Percentiles rank a stretch among this genome's conserved stretches.
These are phyloP conservation scores for Linurgus olivaceus DNA, from an alignment of 2,797 vertebrate genomes.

Conservation along the genomic window DNA sequence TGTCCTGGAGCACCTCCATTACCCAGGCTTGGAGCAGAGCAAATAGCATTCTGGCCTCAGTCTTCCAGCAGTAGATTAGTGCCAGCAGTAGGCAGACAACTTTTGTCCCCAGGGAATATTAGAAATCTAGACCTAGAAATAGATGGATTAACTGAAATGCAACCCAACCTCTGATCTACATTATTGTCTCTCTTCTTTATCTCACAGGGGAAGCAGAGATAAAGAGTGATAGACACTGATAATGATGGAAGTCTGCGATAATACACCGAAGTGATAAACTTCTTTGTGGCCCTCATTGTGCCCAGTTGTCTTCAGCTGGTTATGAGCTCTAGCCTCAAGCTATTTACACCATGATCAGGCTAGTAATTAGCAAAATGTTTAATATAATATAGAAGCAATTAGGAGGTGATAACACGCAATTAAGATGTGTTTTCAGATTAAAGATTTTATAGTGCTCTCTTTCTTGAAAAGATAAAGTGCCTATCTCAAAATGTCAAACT, in stretches of 20 bases:
- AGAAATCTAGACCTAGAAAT: conserved; percentile 60
- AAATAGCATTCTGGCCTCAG: conserved; percentile 66
- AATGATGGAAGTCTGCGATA: conserved; percentile 56
- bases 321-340: conserved; percentile 87
- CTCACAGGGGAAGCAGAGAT: conserved; percentile 58
- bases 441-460: conserved; percentile 86
- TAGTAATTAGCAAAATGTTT: conserved; percentile 99
- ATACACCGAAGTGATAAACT: conserved; percentile 67
- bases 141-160: conserved; percentile 61
- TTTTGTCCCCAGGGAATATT: conserved; percentile 44
- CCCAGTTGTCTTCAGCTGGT: conserved; percentile 78
- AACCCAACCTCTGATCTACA: conserved; percentile 61
- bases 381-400: conserved; percentile 99
- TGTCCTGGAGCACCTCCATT: conserved; percentile 79
- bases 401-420: conserved; percentile 99
- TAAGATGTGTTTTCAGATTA: conserved; percentile 96
- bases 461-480: conserved; percentile 96
- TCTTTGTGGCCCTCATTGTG: conserved; percentile 80
- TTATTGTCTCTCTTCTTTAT: conserved; percentile 56
- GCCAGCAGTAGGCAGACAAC: conserved; percentile 65
- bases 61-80: conserved; percentile 54
- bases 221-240: conserved; percentile 53
- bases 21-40: conserved; percentile 64
- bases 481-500: conserved; percentile 96
- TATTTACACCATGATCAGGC: conserved; percentile 96